Evolutionary conservation across 2,113 vertebrate genomes (phyloP).

Genomic region (Saimiri boliviensis): DNA sequence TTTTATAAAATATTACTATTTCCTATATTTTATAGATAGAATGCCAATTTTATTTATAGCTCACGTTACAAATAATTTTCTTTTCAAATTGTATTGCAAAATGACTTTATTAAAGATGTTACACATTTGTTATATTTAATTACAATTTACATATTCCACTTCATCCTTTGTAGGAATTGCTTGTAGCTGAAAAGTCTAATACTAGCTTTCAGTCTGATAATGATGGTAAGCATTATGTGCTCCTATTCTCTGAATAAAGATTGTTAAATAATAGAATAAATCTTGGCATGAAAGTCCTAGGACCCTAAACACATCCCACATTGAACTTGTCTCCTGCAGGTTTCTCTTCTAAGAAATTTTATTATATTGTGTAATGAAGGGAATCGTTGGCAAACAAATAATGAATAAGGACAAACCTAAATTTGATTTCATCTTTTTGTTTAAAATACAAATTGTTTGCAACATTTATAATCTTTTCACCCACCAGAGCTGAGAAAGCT

Average conservation of each 20-base stretch:
- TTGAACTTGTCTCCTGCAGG: not conserved
- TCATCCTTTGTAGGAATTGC: not conserved
- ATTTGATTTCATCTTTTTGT: not conserved
- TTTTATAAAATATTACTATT: too few relatives aligned
- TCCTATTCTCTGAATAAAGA: not conserved
- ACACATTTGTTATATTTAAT: not conserved
- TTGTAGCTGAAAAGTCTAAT: not conserved
- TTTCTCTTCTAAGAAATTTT: not conserved
- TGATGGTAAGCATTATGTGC: not conserved
- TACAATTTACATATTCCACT: not conserved
- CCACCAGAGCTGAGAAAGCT: not conserved
- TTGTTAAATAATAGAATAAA: not conserved
- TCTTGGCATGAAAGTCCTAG: not conserved
- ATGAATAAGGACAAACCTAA: not conserved
- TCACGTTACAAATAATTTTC: constrained; percentile 9
- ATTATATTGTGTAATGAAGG: not conserved
- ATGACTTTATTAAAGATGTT: not conserved
- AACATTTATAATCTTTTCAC: not conserved
- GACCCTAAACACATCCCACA: rapidly evolving
- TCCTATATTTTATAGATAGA: too few relatives aligned
- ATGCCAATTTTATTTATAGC: not conserved
- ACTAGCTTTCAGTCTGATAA: not conserved
- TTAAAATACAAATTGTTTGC: not conserved
- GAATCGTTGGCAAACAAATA: not conserved
- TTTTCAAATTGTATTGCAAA: constrained; percentile 32